Evolutionary conservation across 2,113 vertebrate genomes (phyloP).

Genomic region (Rhadina sibilatrix): DNA sequence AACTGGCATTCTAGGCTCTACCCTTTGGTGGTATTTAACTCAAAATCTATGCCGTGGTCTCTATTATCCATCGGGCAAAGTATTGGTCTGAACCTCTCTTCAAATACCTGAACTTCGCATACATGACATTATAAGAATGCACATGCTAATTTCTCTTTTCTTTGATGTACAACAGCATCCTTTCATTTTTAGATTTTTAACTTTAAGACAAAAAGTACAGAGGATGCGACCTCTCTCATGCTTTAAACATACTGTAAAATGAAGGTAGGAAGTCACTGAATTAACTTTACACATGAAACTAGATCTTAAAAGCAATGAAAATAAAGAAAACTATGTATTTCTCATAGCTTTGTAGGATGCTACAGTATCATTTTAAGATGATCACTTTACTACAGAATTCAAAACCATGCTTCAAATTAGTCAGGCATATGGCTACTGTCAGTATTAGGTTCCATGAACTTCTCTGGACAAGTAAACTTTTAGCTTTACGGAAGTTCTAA

Average conservation of each 20-base stretch:
- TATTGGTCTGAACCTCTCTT: background rate
- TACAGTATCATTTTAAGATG: background rate
- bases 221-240: background rate
- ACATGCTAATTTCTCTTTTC: background rate
- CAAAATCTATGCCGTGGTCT: background rate
- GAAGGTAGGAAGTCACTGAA: background rate
- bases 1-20: background rate
- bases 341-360: background rate
- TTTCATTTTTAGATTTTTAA: background rate
- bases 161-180: background rate
- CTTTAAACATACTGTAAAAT: background rate
- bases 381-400: background rate
- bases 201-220: background rate
- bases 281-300: background rate
- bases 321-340: background rate
- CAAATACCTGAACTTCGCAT: background rate
- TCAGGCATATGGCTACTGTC: background rate
- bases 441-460: background rate
- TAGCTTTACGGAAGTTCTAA: background rate
- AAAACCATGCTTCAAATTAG: background rate
- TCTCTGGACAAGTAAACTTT: background rate
- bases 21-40: background rate
- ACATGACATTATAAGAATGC: background rate
- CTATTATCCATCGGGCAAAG: background rate
- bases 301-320: background rate